Evolutionary conservation across 2,888 invertebrate species (phyloP), one percentile per base, ranked within the genome.

Genomic region (Xanthorhoe designata): DNA sequence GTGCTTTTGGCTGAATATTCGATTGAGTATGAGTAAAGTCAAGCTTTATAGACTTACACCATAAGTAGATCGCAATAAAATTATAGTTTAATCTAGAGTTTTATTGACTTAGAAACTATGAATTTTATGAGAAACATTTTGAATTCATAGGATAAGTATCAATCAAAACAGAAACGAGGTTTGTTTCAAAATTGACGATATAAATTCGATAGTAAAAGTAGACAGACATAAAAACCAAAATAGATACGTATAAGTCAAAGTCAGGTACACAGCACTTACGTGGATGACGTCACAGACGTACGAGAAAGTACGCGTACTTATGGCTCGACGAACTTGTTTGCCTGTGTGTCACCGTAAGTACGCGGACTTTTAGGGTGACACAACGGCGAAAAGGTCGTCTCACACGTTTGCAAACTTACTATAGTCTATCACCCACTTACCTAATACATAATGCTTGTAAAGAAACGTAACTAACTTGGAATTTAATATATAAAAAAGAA

Each of bases 121-220:
- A 45, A 4, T 17, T 47, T 45, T 10, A 47, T 13, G 38, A 13
- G 9, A 45, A 45, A 13, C 47, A 17, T 17, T 47, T 47, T 18
- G 32, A 32, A 61, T 17, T 29, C 17, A 45, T 54, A 15, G 6
- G 5, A 7, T 24, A 52, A 42, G 29, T 29, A 13, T 45, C 10
- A 42, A 53, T 60, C 24, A 50, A 35, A 58, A 47, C 29, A n/a
- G n/a, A n/a, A n/a, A n/a, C n/a, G n/a, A n/a, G n/a, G n/a, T n/a
- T 13, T 15, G n/a, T 10, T 15, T 54, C 18, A 42, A 60, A 55
- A 56, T 55, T 42, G 55, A 29, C 18, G 29, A 55, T 59, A n/a
- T 51, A 60, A 35, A 64, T 58, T 53, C 38, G 38, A 53, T 53
- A 13, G 58, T 62, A 49, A 64, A 64, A 58, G 49, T 53, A 58